Evolutionary conservation across 2,797 vertebrate species (phyloP).

Genomic region (Xiphorhynchus erythropygius): DNA sequence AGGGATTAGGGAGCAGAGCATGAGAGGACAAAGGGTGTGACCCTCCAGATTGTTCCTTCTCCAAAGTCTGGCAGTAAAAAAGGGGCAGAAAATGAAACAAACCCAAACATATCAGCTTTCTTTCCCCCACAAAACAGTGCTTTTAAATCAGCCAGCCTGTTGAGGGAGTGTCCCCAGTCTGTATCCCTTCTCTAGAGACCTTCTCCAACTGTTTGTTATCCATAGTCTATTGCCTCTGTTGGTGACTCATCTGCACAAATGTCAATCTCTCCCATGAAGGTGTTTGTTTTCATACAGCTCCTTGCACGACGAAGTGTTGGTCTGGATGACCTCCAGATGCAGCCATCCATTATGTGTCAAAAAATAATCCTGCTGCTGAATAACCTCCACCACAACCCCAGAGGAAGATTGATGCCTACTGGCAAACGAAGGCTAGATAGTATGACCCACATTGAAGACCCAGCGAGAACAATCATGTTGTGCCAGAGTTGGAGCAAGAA

Average conservation of each 20-base stretch:
- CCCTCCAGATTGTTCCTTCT: neutral
- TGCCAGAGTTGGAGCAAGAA: neutral
- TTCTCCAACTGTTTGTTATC: neutral
- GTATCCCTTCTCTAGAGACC: neutral
- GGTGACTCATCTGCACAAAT: neutral
- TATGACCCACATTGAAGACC: neutral
- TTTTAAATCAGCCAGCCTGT: neutral
- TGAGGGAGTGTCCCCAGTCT: neutral
- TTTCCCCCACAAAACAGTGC: neutral
- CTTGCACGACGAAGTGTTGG: neutral
- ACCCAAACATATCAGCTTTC: rapidly evolving
- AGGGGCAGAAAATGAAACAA: neutral
- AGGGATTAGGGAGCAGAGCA: neutral
- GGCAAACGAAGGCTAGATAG: neutral
- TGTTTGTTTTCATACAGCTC: neutral
- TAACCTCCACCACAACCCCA: neutral
- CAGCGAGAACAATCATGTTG: neutral
- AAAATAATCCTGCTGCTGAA: neutral
- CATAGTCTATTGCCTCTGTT: neutral
- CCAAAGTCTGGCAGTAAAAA: neutral
- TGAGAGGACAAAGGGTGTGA: neutral
- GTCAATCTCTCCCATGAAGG: neutral
- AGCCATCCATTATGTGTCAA: neutral
- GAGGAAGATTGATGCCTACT: neutral
- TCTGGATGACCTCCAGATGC: neutral